Base-by-base conservation (phyloP, 2,797 vertebrate genomes). In the Anolis apletophallus region DNA sequence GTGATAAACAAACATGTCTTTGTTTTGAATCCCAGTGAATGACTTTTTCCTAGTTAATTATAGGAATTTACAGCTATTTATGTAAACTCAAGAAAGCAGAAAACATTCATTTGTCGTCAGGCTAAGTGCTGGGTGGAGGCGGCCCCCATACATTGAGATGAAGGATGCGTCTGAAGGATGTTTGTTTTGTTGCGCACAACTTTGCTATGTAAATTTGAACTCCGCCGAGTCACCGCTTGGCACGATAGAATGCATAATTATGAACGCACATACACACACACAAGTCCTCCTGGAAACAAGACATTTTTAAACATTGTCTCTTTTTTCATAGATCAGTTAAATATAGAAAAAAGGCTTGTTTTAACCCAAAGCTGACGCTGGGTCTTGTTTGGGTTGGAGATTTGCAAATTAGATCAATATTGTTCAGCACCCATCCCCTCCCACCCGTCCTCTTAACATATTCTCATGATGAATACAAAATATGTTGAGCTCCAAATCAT, bases 1-100 rank as follows among this genome's bases (percentile, higher is more conserved):
- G 93, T 50, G 16, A 96, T 97, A 96, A 96, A 96, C 96, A 97
- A 96, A 96, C 93, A 95, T 0, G 36, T 96, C 96, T 97, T 97
- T 97, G 96, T 97, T 96, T 96, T 95, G n/a, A 96, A 95, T 96
- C 96, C 94, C 69, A 93, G 91, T 85, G 95, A 96, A 94, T 95
- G 93, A 94, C 95, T 97, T 95, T 95, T 87, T 95, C 95, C 86
- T 85, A 93, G 96, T 97, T 97, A 97, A 97, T 97, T 96, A 97
- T 96, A 97, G 95, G 96, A 96, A 96, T 96, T 96, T 96, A 94
- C 94, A 95, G 96, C 95, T 97, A 96, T 97, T 97, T 97, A 96
- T 96, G 95, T 96, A 93, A 96, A 95, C 96, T 92, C 71, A 91
- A 93, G 93, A 96, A 94, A 96, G 95, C 95, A 96, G 91, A 97